These are phyloP conservation scores for Bellardia bayeri DNA, from an alignment of 2,888 invertebrate genomes.

Conservation along the genomic window DNA sequence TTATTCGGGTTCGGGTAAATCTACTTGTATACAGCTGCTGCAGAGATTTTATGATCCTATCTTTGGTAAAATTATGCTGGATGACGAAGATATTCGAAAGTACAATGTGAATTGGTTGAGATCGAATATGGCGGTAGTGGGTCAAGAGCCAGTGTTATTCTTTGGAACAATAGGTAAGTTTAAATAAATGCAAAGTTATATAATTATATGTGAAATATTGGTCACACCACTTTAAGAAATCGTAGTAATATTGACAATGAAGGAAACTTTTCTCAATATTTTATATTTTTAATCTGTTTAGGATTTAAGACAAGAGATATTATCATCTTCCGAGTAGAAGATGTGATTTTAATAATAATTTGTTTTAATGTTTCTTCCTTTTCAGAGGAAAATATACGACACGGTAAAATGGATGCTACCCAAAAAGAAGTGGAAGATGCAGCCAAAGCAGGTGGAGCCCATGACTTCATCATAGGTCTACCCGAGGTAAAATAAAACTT, in stretches of 20 bases:
- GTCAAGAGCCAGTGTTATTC: conserved; percentile 95
- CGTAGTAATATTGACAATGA: no score
- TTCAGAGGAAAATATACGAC: conserved; percentile 86
- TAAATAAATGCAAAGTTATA: no score
- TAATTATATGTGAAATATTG: no score
- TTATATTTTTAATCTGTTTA: not conserved
- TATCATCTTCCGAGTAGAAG: not conserved
- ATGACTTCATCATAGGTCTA: conserved; percentile 89
- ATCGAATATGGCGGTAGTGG: conserved; percentile 92
- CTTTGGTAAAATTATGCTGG: conserved; percentile 86
- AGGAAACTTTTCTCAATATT: not conserved
- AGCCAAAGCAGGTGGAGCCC: conserved; percentile 90
- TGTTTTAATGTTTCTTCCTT: conserved; percentile 1
- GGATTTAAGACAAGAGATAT: not conserved
- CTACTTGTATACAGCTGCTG: conserved; percentile 91
- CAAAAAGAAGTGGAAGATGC: conserved; percentile 89
- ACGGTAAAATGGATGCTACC: conserved; percentile 89
- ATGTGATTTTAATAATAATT: no score
- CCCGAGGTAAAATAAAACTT: conserved; percentile 86
- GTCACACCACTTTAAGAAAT: no score
- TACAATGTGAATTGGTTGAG: conserved; percentile 90
- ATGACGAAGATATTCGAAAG: conserved; percentile 87
- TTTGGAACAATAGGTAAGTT: conserved; percentile 88
- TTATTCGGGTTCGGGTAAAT: conserved; percentile 92
- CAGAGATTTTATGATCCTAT: conserved; percentile 91